Percentiles rank a stretch among this genome's conserved stretches.
These are phyloP conservation scores for Tenthredo scrophulariae DNA, from an alignment of 2,888 invertebrate species.

Conservation along the genomic window DNA sequence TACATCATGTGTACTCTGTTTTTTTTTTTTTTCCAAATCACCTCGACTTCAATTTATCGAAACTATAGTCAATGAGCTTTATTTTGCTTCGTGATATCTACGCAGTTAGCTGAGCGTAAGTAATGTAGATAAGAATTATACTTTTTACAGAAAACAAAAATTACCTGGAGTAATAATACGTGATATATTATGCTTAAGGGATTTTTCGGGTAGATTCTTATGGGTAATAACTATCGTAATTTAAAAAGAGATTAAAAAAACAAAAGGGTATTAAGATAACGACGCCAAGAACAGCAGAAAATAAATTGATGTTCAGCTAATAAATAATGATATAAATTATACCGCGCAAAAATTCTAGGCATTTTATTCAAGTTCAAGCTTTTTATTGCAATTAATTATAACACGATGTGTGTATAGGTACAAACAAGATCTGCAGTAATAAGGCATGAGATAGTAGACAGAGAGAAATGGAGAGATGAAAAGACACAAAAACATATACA, in stretches of 20 bases:
- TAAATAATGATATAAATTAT: not conserved
- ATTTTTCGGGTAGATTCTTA: not conserved
- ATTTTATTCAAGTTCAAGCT: not conserved
- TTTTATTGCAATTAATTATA: conserved; percentile 23
- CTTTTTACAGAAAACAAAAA: not conserved
- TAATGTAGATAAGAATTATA: not conserved
- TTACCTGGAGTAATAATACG: not conserved
- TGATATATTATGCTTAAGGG: not conserved
- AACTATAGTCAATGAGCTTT: not conserved
- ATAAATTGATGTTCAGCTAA: not conserved
- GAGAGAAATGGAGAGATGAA: not conserved
- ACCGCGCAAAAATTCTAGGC: not conserved
- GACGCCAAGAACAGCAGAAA: not conserved
- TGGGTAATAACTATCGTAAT: not conserved
- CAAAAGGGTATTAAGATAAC: not conserved
- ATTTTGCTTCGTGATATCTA: not conserved
- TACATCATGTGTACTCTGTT: not conserved
- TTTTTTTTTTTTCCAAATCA: too few species aligned
- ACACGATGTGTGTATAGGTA: conserved; percentile 2
- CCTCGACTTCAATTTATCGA: not conserved
- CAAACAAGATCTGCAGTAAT: not conserved
- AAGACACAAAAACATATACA: not conserved
- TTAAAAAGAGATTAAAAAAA: not conserved
- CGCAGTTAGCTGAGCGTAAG: not conserved
- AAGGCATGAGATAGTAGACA: not conserved